Evolutionary conservation across 2,113 vertebrate species (phyloP), one percentile per base, ranked within the genome.

Genomic region (Amblyornis subalaris): DNA sequence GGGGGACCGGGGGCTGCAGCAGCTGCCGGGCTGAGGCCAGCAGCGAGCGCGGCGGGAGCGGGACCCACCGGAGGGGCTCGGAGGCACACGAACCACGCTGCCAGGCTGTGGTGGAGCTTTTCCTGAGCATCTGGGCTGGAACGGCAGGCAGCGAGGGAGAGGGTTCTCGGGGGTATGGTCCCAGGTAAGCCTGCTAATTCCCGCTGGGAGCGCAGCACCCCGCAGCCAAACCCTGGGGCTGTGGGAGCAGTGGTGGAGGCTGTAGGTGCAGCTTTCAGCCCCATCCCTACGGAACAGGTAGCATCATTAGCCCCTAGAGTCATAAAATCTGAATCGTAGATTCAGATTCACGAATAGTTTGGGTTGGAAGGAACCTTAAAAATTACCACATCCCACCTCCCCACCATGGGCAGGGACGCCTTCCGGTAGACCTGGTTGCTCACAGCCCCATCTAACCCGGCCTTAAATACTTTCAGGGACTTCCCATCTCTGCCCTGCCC

Each of bases 11-110:
- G 4, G 55, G 66, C 64, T 83, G 79, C 60, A 42, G 92, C 90
- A 88, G 93, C 83, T 93, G 71, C 81, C 1, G 22, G 66, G 77
- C 67, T 35, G 88, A 70, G 22, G 14, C 18, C 60, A 58, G 67
- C 31, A 16, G 35, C 2, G 12, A 4, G 14, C 2, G 3, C 0
- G 22, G 24, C 0, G 2, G 62, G 33, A n/a, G 47, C 9, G 2
- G 40, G 23, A 36, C 62, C 40, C 23, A 7, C 14, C 0, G 0
- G 54, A 21, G 42, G 48, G 45, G 14, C 33, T 61, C 2, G 1
- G 35, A 2, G 2, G 21, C 44, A 23, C 0, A 0, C 15, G 14
- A 78, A 23, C 25, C 20, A 7, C 44, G 8, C 54, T 21, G 15
- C 1, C 0, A 2, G 40, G 57, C 42, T 0, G 0, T n/a, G 29